Percentiles rank a stretch among this genome's conserved stretches.
Conservation (phyloP, 2,888 invertebrate species). For the Melinaea marsaeus region DNA sequence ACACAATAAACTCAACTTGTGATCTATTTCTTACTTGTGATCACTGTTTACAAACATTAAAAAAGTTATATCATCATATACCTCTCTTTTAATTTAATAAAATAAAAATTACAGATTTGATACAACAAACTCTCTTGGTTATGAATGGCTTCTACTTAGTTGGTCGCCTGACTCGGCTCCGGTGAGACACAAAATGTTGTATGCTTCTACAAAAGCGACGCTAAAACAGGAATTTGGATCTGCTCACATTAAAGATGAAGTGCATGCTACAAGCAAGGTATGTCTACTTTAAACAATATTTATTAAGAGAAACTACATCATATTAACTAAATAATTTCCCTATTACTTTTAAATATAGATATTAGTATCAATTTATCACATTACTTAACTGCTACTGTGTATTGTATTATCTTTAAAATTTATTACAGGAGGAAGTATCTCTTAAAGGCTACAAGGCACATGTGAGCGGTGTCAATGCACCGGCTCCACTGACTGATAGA, state of each 20-base stretch:
- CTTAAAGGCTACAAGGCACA: slow-evolving; percentile 90
- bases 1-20: too few relatives aligned
- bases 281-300: too few relatives aligned
- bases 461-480: slow-evolving; percentile 85
- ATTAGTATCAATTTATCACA: too few relatives aligned
- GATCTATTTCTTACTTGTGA: not conserved
- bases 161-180: slow-evolving; percentile 97
- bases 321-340: too few relatives aligned
- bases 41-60: not conserved
- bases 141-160: slow-evolving; percentile 94
- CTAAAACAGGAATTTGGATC: slow-evolving; percentile 97
- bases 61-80: not conserved
- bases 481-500: slow-evolving; percentile 92
- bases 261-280: slow-evolving; percentile 91
- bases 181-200: slow-evolving; percentile 97
- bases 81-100: slow-evolving; percentile 5
- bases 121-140: slow-evolving; percentile 85
- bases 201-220: slow-evolving; percentile 98
- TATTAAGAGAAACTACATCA: too few relatives aligned
- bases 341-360: too few relatives aligned
- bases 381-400: too few relatives aligned
- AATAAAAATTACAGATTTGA: slow-evolving; percentile 80
- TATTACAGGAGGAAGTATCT: slow-evolving; percentile 84
- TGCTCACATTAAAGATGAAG: slow-evolving; percentile 94
- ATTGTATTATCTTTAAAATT: not conserved